Conservation (phyloP, 92 coral and sea anemone species). For the Palythoa grandiflora region DNA sequence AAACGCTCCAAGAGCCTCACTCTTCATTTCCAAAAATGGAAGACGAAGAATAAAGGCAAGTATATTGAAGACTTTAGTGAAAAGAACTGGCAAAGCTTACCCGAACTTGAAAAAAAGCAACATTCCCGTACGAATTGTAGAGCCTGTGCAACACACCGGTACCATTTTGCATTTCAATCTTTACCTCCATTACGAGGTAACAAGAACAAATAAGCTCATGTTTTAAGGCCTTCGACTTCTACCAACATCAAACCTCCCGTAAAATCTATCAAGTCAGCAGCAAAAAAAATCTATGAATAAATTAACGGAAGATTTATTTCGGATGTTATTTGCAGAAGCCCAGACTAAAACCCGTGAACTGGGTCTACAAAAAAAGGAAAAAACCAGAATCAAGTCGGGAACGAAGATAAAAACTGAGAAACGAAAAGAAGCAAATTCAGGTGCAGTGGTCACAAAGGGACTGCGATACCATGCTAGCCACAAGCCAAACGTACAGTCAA, state of each 20-base stretch:
- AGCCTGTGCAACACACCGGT: conserved; percentile 14
- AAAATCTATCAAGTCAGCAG: conserved; percentile 49
- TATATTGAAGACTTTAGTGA: conserved; percentile 24
- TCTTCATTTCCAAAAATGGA: conserved; percentile 11
- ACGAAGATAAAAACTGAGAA: conserved; percentile 46
- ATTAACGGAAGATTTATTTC: conserved; percentile 55
- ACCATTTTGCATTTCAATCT: conserved; percentile 21
- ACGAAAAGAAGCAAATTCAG: conserved; percentile 46
- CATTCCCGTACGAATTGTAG: conserved; percentile 10
- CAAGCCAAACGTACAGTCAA: conserved; percentile 56
- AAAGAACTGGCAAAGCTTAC: conserved; percentile 26
- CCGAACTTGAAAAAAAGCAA: conserved; percentile 18
- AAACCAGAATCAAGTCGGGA: conserved; percentile 41
- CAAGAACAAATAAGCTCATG: conserved; percentile 11
- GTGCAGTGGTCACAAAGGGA: conserved; percentile 47
- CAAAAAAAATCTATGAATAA: conserved; percentile 37
- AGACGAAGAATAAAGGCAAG: conserved; percentile 20
- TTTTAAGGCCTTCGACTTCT: conserved; percentile 31
- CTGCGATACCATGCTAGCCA: conserved; percentile 67
- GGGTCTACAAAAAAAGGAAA: conserved; percentile 46
- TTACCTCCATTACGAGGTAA: conserved; percentile 15
- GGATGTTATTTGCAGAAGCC: conserved; percentile 58
- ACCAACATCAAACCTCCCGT: conserved; percentile 27
- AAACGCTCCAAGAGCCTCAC: conserved; percentile 18
- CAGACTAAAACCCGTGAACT: conserved; percentile 59